These are phyloP conservation scores for Pygmarrhopalites habei DNA, from an alignment of 1,140 invertebrate species.

Conservation along the genomic window DNA sequence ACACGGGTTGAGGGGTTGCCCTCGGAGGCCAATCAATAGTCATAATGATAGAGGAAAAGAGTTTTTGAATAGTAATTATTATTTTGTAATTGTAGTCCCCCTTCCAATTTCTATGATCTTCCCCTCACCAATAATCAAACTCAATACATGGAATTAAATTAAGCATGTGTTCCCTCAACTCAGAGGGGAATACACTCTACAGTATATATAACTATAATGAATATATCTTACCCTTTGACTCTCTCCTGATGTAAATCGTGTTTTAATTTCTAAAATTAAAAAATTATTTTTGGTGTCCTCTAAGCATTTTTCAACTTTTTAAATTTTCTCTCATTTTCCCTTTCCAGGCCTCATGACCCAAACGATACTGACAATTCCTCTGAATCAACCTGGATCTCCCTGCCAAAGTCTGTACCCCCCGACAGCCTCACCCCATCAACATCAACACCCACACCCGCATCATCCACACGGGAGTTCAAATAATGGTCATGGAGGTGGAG, in stretches of 20 bases:
- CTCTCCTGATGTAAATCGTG: no score
- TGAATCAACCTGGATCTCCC: constrained; percentile 70
- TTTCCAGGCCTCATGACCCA: constrained; percentile 77
- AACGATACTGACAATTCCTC: constrained; percentile 86
- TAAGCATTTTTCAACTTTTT: no score
- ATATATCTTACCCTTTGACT: not conserved
- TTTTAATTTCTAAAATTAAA: no score
- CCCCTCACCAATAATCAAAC: constrained; percentile 4
- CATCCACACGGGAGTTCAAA: not conserved
- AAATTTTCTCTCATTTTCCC: constrained; percentile 5
- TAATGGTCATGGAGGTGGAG: constrained; percentile 5
- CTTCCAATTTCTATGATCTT: no score
- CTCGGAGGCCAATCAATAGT: not conserved
- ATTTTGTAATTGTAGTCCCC: constrained; percentile 22
- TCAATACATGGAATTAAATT: no score
- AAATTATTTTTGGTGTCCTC: no score
- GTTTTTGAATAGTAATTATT: constrained; percentile 18
- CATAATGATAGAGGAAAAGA: constrained; percentile 6
- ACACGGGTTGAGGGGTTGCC: not conserved
- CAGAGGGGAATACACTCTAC: not conserved
- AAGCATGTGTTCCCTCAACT: no score
- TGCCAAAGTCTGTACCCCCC: constrained; percentile 73
- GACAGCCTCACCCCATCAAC: constrained; percentile 54
- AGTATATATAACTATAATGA: not conserved
- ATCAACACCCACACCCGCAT: not conserved